phyloP scores from a whole-genome alignment of 2,797 vertebrate genomes.

The Pelobates cultripes region DNA sequence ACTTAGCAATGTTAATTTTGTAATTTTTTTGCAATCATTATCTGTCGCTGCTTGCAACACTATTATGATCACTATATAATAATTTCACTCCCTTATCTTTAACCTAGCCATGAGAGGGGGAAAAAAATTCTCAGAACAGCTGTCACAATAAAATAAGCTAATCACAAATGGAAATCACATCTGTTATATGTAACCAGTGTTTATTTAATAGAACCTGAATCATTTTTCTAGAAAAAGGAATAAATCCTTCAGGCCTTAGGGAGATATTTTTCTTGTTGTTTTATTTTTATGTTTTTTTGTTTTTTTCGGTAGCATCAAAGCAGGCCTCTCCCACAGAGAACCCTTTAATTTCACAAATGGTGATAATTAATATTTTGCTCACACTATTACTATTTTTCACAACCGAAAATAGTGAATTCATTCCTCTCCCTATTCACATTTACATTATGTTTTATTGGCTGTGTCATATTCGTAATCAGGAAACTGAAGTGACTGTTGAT shows the following conservation, averaged over 20 bases:
- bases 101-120: too few species aligned
- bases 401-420: background rate
- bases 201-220: too few species aligned
- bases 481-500: too few species aligned
- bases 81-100: constrained; percentile 27
- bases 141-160: background rate
- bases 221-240: too few species aligned
- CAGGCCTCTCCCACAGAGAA: constrained; percentile 10
- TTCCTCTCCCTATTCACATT: background rate
- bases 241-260: too few species aligned
- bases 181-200: background rate
- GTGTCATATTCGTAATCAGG: too few species aligned
- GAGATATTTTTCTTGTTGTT: too few species aligned
- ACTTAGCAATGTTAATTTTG: constrained; percentile 11
- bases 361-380: background rate
- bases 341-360: background rate
- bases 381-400: background rate
- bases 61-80: constrained; percentile 24
- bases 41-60: constrained; percentile 1
- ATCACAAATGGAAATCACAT: constrained; percentile 32
- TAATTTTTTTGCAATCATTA: background rate
- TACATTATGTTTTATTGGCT: too few species aligned
- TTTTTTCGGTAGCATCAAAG: background rate
- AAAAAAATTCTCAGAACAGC: too few species aligned
- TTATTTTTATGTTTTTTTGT: background rate